Conservation (phyloP, 2,888 invertebrate genomes). For the Ormyrus thymus region DNA sequence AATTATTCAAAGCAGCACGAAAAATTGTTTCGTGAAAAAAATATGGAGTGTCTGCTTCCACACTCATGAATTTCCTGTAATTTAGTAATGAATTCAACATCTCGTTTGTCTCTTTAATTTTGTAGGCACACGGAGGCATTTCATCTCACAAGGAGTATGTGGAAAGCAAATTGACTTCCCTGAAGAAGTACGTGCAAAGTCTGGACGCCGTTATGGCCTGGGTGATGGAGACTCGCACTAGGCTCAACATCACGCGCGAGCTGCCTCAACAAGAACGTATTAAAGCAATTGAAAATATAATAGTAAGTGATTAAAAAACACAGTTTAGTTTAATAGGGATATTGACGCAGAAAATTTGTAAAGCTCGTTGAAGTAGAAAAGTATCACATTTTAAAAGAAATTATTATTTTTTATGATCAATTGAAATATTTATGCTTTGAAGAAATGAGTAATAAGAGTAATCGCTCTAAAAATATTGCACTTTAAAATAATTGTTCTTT, state of each 20-base stretch:
- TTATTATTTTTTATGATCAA: too few species aligned
- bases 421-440: too few species aligned
- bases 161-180: conserved; percentile 77
- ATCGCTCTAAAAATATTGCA: too few species aligned
- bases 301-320: conserved; percentile 65
- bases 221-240: conserved; percentile 77
- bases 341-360: too few species aligned
- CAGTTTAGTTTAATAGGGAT: too few species aligned
- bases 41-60: too few species aligned
- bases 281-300: conserved; percentile 74
- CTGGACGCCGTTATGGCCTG: conserved; percentile 78
- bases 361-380: too few species aligned
- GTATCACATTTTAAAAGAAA: too few species aligned
- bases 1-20: background rate
- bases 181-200: conserved; percentile 77
- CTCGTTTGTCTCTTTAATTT: conserved; percentile 49
- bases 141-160: conserved; percentile 78
- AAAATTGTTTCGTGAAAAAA: too few species aligned
- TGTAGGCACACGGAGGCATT: conserved; percentile 76
- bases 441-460: too few species aligned
- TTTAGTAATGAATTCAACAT: background rate
- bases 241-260: conserved; percentile 75
- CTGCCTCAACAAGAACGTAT: conserved; percentile 72
- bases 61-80: background rate
- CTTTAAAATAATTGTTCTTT: conserved; percentile 23